Evolutionary conservation across 2,797 vertebrate genomes (phyloP).

Genomic region (Urosaurus nigricauda): DNA sequence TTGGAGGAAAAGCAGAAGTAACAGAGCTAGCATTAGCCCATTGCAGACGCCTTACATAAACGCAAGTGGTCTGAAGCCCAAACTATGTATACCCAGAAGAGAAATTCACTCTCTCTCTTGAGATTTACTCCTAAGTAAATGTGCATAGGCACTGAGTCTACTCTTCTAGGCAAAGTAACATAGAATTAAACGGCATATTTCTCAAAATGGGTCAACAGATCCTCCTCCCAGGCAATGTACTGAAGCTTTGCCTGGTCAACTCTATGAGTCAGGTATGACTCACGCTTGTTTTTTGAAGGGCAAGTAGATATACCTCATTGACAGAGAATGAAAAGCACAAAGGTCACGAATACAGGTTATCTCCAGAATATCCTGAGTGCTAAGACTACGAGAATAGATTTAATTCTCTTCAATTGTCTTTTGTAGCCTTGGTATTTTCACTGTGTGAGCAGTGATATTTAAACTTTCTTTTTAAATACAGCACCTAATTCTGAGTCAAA

Average conservation of each 20-base stretch:
- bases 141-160: not conserved
- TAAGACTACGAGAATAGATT: not conserved
- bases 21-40: too few relatives aligned
- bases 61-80: not conserved
- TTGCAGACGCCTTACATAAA: not conserved
- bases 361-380: not conserved
- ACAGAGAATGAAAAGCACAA: not conserved
- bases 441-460: not conserved
- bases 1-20: not conserved
- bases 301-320: not conserved
- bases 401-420: not conserved
- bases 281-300: constrained; percentile 13
- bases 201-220: not conserved
- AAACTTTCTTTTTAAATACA: too few relatives aligned
- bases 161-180: not conserved
- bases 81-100: not conserved
- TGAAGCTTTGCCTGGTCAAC: not conserved
- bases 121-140: not conserved
- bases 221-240: not conserved
- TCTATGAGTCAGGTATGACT: constrained; percentile 15
- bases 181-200: not conserved
- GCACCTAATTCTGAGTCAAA: too few relatives aligned
- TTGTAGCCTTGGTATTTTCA: not conserved
- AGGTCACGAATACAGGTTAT: not conserved
- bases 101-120: not conserved